Evolutionary conservation across 1,140 invertebrate genomes (phyloP), one percentile per base, ranked within the genome.

Genomic region (Cherax quadricarinatus): DNA sequence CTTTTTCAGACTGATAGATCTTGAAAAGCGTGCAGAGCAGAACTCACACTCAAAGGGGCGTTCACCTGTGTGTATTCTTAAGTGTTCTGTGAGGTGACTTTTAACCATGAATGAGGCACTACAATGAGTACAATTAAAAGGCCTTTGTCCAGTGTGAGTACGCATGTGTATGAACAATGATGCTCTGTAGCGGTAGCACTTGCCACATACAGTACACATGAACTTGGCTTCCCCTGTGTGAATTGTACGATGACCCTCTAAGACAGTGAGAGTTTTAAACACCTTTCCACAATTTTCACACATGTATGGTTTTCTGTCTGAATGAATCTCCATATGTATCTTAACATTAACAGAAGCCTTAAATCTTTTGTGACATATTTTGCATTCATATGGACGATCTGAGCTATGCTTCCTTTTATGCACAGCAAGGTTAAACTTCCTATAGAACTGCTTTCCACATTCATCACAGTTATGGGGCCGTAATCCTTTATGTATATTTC

Each of bases 11-110:
- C 89, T 83, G 48, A 73, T 73, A 60, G 81, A 66, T 51, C 89
- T 91, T 41, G 89, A 62, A 70, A 60, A 79, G 10, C 24, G 48
- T 95, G 41, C 24, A 3, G 91, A 92, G 91, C 95, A 95, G 86
- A 93, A 94, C 73, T 94, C 91, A 89, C 95, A 95, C n/a, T 80
- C 70, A 81, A 95, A 95, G 1, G 95, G 95, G 78, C 94, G 92
- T 89, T 95, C 95, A 12, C 95, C 95, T 30, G 95, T 95, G 92
- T 95, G 95, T 10, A 95, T 95, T 73, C 95, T 86, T 4, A 95
- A 91, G 91, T 95, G 95, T n/a, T 86, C 85, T 14, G 95, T 95
- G 89, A 93, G 89, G 57, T 93, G 93, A 78, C 86, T 90, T 49
- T 91, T 92, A 16, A 91, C 73, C 21, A 90, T 81, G 41, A 93